Percentiles rank a stretch among this genome's conserved stretches.
These are phyloP conservation scores for Proales similis DNA, from an alignment of 1,140 invertebrate genomes.

Conservation along the genomic window DNA sequence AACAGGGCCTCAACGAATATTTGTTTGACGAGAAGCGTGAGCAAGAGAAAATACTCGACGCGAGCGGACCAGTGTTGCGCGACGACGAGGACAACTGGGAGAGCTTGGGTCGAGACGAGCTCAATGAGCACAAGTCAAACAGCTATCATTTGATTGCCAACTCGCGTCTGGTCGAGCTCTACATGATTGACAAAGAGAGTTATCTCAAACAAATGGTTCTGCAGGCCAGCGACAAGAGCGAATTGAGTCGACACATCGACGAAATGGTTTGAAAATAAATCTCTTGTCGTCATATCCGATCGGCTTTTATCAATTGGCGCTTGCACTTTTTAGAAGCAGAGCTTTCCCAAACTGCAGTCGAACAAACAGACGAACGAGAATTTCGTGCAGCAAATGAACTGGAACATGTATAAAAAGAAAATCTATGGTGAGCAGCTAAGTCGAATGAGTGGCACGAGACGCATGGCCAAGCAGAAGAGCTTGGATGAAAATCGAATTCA, in stretches of 20 bases:
- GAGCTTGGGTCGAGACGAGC: neutral
- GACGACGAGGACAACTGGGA: neutral
- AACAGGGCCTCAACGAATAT: conserved; percentile 31
- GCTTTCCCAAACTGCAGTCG: conserved; percentile 14
- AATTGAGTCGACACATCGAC: conserved; percentile 24
- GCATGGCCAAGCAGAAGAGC: neutral
- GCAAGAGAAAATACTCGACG: conserved; percentile 6
- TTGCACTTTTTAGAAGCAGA: conserved; percentile 16
- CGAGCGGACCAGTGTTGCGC: neutral
- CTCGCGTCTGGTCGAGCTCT: conserved; percentile 20
- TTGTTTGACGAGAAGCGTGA: conserved; percentile 29
- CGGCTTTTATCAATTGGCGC: neutral
- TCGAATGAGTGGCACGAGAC: neutral
- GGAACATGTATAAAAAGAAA: conserved; percentile 32
- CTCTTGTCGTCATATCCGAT: neutral
- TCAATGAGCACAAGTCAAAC: too few species aligned
- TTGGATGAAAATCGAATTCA: neutral
- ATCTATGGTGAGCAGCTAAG: conserved; percentile 11
- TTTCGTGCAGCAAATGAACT: conserved; percentile 34
- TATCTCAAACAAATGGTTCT: conserved; percentile 32
- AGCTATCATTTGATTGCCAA: conserved; percentile 26
- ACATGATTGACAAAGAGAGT: conserved; percentile 29
- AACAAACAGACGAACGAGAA: conserved; percentile 19
- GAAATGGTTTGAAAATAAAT: conserved; percentile 20
- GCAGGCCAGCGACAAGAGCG: conserved; percentile 12